Evolutionary conservation across 2,888 invertebrate species (phyloP).

Genomic region (Drosophila prostipennis): DNA sequence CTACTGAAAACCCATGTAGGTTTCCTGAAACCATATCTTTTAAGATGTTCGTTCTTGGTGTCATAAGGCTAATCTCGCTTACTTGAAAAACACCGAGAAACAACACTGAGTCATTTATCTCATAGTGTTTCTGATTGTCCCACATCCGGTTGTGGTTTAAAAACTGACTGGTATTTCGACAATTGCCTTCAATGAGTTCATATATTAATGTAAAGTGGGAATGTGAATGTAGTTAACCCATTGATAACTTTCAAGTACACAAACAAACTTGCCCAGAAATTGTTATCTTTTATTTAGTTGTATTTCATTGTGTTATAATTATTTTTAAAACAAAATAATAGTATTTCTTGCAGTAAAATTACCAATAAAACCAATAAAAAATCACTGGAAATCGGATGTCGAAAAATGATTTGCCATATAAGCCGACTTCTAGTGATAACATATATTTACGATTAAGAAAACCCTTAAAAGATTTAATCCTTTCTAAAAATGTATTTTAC

Average conservation of each 20-base stretch:
- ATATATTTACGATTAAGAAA: too few species aligned
- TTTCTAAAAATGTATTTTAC: not conserved
- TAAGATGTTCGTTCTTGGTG: not conserved
- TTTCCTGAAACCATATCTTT: too few species aligned
- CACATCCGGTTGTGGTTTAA: conserved; percentile 17
- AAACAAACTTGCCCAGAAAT: not conserved
- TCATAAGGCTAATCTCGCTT: not conserved
- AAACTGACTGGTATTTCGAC: conserved; percentile 3
- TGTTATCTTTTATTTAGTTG: too few species aligned
- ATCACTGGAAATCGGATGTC: too few species aligned
- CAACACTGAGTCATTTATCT: not conserved
- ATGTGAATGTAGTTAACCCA: conserved; percentile 4
- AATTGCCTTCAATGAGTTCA: conserved; percentile 5
- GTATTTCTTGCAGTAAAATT: too few species aligned
- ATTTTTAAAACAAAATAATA: too few species aligned
- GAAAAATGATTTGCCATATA: too few species aligned
- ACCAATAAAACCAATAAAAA: too few species aligned
- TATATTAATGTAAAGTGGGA: not conserved
- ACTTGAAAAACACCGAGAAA: too few species aligned
- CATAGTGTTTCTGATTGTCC: conserved; percentile 6
- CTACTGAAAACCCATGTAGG: too few species aligned
- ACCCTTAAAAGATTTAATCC: not conserved
- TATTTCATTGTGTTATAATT: too few species aligned
- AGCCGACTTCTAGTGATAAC: too few species aligned
- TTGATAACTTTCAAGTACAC: not conserved